These are phyloP conservation scores for Noturus placidus DNA, from an alignment of 2,113 vertebrate genomes.

Conservation along the genomic window DNA sequence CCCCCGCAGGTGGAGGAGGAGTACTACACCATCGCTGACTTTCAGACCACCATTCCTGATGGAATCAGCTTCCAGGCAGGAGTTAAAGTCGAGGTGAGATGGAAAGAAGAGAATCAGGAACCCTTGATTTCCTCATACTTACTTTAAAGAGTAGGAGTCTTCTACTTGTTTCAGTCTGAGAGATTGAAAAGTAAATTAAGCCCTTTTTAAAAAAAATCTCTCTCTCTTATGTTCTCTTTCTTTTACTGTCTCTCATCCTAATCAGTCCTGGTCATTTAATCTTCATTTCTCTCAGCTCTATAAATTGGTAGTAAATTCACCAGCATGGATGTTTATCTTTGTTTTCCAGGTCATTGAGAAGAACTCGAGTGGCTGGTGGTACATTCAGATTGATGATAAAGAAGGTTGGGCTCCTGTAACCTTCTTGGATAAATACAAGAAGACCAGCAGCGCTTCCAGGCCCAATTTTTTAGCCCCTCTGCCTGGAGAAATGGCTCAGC, in stretches of 20 bases:
- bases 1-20: constrained; percentile 96
- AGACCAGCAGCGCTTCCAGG: constrained; percentile 87
- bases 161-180: too few species aligned
- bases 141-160: too few species aligned
- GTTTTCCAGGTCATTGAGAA: constrained; percentile 89
- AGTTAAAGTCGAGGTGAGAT: constrained; percentile 91
- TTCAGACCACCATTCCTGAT: constrained; percentile 96
- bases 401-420: constrained; percentile 96
- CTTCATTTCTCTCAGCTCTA: not conserved
- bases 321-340: not conserved
- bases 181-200: too few species aligned
- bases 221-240: too few species aligned
- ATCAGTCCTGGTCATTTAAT: not conserved
- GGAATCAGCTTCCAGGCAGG: constrained; percentile 98
- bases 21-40: constrained; percentile 96
- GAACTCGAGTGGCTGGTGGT: constrained; percentile 97
- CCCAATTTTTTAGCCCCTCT: constrained; percentile 92
- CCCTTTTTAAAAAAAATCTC: too few species aligned
- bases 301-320: not conserved
- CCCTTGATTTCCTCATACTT: not conserved
- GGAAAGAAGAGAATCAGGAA: not conserved
- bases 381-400: constrained; percentile 97
- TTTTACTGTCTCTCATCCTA: not conserved
- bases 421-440: constrained; percentile 98
- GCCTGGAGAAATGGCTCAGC: constrained; percentile 85